Evolutionary conservation across 2,888 invertebrate genomes (phyloP).

Genomic region (Esperia sulphurella): DNA sequence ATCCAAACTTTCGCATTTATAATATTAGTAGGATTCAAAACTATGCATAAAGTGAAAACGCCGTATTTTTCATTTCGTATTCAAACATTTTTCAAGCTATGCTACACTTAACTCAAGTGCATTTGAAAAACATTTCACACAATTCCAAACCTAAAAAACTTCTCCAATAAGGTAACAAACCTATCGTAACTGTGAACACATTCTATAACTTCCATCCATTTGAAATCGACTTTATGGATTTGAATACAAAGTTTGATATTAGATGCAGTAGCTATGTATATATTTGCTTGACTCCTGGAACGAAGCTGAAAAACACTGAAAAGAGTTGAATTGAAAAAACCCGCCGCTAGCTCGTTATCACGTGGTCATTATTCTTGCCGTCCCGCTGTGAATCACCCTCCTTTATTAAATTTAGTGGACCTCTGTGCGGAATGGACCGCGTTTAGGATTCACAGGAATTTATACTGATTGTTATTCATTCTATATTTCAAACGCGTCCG

Average conservation of each 20-base stretch:
- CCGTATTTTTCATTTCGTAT: not conserved
- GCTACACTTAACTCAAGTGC: slow-evolving; percentile 7
- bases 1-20: no score
- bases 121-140: not conserved
- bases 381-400: slow-evolving; percentile 4
- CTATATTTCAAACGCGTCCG: no score
- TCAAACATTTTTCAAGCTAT: slow-evolving; percentile 9
- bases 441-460: not conserved
- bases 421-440: slow-evolving; percentile 2
- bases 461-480: no score
- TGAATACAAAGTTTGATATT: no score
- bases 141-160: no score
- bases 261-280: no score
- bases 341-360: slow-evolving; percentile 7
- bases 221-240: no score
- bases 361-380: slow-evolving; percentile 12
- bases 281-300: not conserved
- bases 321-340: not conserved
- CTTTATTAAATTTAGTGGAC: slow-evolving; percentile 11
- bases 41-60: no score
- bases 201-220: no score
- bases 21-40: no score
- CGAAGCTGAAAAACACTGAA: not conserved
- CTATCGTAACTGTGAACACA: no score
- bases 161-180: no score